Evolutionary conservation across 2,797 vertebrate species (phyloP).

Genomic region (Myoxocephalus aenaeus): DNA sequence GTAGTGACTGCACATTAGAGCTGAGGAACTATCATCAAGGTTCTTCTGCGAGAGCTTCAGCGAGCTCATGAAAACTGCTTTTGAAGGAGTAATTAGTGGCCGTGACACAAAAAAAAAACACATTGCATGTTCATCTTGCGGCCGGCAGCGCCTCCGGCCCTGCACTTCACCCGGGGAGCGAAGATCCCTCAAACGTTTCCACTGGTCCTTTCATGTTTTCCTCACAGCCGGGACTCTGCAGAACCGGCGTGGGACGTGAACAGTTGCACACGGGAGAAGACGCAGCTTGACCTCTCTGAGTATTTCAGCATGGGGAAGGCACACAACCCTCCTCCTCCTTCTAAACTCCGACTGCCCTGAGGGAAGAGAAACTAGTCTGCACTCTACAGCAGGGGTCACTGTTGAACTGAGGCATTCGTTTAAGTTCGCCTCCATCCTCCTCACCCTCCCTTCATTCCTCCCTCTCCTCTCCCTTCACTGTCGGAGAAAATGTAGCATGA

Average conservation of each 20-base stretch:
- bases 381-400: slow-evolving; percentile 81
- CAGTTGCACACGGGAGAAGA: not conserved
- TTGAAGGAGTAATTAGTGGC: not conserved
- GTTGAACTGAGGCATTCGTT: slow-evolving; percentile 68
- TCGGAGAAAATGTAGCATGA: slow-evolving; percentile 60
- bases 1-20: not conserved
- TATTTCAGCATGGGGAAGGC: not conserved
- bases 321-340: not conserved
- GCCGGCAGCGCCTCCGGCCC: not conserved
- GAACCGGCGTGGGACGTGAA: not conserved
- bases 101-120: not conserved
- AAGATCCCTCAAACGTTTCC: too few species aligned
- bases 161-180: not conserved
- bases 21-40: not conserved
- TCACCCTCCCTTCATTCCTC: not conserved
- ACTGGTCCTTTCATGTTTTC: not conserved
- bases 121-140: not conserved
- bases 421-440: slow-evolving; percentile 7
- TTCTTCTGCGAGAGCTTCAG: too few species aligned
- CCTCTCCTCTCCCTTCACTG: slow-evolving; percentile 22
- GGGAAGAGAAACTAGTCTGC: slow-evolving; percentile 6
- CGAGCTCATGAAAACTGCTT: not conserved
- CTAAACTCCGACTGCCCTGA: slow-evolving; percentile 18
- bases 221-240: not conserved
- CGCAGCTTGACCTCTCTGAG: not conserved